phyloP scores from a whole-genome alignment of 2,113 vertebrate species.

The Cnemophilus loriae region DNA sequence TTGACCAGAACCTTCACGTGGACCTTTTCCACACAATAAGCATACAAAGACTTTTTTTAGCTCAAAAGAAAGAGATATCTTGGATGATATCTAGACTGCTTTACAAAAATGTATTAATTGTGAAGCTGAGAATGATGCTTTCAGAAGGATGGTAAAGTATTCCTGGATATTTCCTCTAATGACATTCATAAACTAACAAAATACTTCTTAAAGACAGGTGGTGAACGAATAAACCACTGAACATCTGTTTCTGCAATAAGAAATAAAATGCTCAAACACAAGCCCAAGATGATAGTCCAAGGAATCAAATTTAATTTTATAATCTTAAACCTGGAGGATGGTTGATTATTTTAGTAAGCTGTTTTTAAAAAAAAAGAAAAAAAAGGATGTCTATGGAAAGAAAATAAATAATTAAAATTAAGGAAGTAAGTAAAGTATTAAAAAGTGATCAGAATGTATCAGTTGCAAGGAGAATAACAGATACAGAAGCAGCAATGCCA shows the following conservation, averaged over 20 bases:
- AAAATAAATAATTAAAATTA: not conserved
- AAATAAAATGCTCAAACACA: not conserved
- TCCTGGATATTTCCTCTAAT: not conserved
- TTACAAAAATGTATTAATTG: not conserved
- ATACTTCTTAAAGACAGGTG: not conserved
- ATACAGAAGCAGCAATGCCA: not conserved
- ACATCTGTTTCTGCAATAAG: slow-evolving; percentile 2
- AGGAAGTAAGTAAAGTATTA: not conserved
- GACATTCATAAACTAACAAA: not conserved
- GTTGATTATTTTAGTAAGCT: not conserved
- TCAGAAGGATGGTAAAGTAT: not conserved
- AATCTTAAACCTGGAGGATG: not conserved
- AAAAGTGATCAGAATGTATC: not conserved
- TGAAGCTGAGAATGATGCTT: not conserved
- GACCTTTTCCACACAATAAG: not conserved
- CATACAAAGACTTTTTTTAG: not conserved
- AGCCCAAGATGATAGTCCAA: not conserved
- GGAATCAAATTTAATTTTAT: not conserved
- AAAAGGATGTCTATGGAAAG: not conserved
- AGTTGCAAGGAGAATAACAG: not conserved
- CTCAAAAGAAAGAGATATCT: not conserved
- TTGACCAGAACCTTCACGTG: not conserved
- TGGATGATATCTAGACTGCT: not conserved
- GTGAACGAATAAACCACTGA: not conserved
- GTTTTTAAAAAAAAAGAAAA: not conserved